Evolutionary conservation across 1,140 invertebrate species (phyloP).

Genomic region (Bombyx mori): ASM3026992v2 NC_085122.1:13299501-13300000

Average conservation of each 20-base stretch:
- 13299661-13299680: no score
- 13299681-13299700: conserved; percentile 10
- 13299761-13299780: conserved; percentile 59
- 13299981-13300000: no score
- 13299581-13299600: no score
- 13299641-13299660: no score
- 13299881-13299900: conserved; percentile 19
- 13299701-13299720: conserved; percentile 25
- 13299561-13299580: no score
- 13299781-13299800: conserved; percentile 63
- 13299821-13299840: conserved; percentile 65
- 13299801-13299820: conserved; percentile 67
- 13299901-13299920: not conserved
- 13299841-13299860: conserved; percentile 67
- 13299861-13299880: conserved; percentile 58
- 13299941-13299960: no score
- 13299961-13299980: no score
- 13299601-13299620: no score
- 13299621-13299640: no score
- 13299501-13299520: no score
- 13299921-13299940: conserved; percentile 14
- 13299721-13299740: conserved; percentile 34
- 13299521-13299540: no score
- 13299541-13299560: no score
- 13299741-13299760: conserved; percentile 56